These are phyloP conservation scores for Drosophila suboccidentalis DNA, from an alignment of 2,888 invertebrate genomes.

Conservation along the genomic window DNA sequence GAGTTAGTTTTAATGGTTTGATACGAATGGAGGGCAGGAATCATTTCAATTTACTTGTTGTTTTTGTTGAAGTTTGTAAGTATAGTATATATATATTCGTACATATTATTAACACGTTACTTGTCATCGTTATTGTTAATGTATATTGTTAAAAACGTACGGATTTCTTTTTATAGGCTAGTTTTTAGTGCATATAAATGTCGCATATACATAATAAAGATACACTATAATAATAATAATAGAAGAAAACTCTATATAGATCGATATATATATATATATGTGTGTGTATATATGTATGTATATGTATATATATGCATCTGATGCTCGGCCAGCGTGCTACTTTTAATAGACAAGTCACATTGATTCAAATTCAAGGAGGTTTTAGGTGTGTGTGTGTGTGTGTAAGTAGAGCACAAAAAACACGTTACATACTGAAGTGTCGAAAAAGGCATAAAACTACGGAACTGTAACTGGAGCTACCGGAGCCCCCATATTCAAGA, in stretches of 20 bases:
- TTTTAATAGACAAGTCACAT: constrained; percentile 81
- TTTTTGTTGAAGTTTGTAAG: constrained; percentile 48
- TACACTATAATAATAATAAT: constrained; percentile 35
- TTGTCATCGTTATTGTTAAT: constrained; percentile 47
- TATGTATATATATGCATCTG: constrained; percentile 66
- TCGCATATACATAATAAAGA: constrained; percentile 43
- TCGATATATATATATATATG: constrained; percentile 35
- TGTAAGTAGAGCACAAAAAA: constrained; percentile 37
- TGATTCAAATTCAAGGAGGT: constrained; percentile 82
- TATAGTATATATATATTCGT: constrained; percentile 26
- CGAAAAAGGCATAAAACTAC: constrained; percentile 62
- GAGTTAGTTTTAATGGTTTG: constrained; percentile 78
- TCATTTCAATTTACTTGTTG: constrained; percentile 83
- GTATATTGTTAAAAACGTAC: constrained; percentile 74
- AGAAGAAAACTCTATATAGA: constrained; percentile 65
- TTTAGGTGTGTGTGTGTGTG: constrained; percentile 56
- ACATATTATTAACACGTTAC: constrained; percentile 31
- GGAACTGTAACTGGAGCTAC: constrained; percentile 47
- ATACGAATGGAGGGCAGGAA: constrained; percentile 85
- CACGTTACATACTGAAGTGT: constrained; percentile 31
- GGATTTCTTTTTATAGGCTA: constrained; percentile 45
- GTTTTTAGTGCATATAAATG: constrained; percentile 53
- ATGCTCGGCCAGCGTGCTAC: constrained; percentile 72
- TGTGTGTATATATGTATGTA: constrained; percentile 17
- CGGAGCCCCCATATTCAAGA: constrained; percentile 27